Conservation (phyloP, 2,797 vertebrate species). For the Morus bassanus region DNA sequence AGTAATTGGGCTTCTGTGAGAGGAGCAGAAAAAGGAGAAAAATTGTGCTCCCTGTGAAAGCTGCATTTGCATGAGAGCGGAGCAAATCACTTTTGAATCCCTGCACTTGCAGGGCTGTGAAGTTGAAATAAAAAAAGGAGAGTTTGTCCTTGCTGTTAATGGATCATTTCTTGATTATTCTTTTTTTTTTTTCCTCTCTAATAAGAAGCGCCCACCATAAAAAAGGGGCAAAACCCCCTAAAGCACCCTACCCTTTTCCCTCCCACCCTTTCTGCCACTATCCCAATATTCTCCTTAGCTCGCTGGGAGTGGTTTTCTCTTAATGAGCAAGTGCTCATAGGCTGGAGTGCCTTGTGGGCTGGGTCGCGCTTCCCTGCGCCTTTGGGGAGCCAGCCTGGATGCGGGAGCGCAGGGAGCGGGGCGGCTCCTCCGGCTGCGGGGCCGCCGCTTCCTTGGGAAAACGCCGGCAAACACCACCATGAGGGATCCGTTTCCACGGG, state of each 20-base stretch:
- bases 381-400: neutral
- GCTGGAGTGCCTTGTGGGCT: constrained; percentile 43
- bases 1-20: neutral
- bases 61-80: accelerated
- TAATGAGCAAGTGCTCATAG: constrained; percentile 47
- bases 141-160: neutral
- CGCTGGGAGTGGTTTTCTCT: constrained; percentile 62
- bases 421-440: neutral
- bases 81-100: accelerated
- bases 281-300: neutral
- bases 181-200: neutral
- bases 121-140: neutral
- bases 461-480: neutral
- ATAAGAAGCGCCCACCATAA: neutral
- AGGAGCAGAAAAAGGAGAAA: neutral
- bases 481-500: neutral
- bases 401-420: neutral
- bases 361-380: neutral
- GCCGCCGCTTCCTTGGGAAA: neutral
- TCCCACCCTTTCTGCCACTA: neutral
- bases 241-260: neutral
- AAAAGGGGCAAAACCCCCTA: neutral
- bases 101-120: accelerated
- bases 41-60: neutral
- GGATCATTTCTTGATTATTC: neutral